Percentiles rank a stretch among this genome's conserved stretches.
phyloP scores from a whole-genome alignment of 2,113 vertebrate genomes.

The Ramphastos sulfuratus region DNA sequence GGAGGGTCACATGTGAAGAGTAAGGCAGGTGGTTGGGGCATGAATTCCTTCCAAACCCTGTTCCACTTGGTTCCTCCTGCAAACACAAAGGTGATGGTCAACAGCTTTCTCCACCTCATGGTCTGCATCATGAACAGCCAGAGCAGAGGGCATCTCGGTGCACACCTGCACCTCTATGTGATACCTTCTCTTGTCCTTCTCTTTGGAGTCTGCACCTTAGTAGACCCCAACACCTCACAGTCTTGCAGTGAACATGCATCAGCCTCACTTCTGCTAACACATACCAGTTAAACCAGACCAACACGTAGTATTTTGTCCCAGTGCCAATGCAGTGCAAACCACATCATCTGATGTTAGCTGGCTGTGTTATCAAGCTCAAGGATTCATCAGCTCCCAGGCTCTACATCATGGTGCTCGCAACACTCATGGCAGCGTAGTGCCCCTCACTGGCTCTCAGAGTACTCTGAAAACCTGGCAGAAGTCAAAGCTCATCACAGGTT shows the following conservation, averaged over 20 bases:
- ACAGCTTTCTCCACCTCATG: neutral
- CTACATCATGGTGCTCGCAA: rapidly evolving
- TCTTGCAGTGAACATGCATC: neutral
- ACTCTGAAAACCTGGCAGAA: neutral
- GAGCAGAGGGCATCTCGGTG: neutral
- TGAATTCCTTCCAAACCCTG: neutral
- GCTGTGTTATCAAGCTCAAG: neutral
- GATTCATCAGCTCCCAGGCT: neutral
- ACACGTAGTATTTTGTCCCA: neutral
- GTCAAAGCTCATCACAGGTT: neutral
- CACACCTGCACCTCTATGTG: neutral
- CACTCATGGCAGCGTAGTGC: neutral
- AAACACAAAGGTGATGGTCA: neutral
- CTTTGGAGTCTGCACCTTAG: neutral
- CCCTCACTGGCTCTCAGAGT: neutral
- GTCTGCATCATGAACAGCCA: neutral
- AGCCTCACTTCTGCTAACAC: neutral
- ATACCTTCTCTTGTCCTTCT: neutral
- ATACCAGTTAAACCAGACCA: neutral
- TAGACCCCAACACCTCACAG: neutral
- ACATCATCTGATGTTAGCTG: neutral
- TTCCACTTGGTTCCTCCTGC: neutral
- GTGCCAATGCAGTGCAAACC: neutral
- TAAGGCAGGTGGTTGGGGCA: neutral
- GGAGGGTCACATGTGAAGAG: neutral